phyloP scores from a whole-genome alignment of 2,888 invertebrate species.

The Agonopterix subpropinquella region DNA sequence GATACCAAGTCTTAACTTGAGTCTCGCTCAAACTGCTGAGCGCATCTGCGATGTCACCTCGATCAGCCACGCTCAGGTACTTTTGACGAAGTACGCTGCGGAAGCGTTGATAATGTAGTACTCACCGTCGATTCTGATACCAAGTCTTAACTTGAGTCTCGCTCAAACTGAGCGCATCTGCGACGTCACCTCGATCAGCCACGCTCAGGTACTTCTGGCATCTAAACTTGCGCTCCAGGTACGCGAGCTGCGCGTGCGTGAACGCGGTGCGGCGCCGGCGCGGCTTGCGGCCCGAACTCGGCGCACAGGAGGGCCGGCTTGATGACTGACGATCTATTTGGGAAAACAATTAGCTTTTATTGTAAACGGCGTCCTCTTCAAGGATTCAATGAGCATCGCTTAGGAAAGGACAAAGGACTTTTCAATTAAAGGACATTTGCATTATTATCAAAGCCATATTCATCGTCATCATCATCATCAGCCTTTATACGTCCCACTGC shows the following conservation, averaged over 20 bases:
- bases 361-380: too few species aligned
- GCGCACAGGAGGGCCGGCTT: constrained; percentile 26
- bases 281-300: constrained; percentile 82
- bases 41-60: constrained; percentile 94
- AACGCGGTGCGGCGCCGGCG: constrained; percentile 92
- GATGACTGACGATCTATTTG: constrained; percentile 38
- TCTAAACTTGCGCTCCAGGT: constrained; percentile 92
- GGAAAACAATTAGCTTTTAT: too few species aligned
- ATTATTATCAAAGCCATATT: too few species aligned
- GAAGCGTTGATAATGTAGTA: too few species aligned
- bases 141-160: constrained; percentile 98
- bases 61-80: constrained; percentile 93
- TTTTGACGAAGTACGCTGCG: too few species aligned
- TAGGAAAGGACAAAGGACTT: too few species aligned
- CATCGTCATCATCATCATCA: too few species aligned
- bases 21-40: constrained; percentile 93
- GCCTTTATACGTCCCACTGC: too few species aligned
- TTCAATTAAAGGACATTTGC: neutral
- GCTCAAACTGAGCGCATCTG: constrained; percentile 90
- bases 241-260: constrained; percentile 95
- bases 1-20: constrained; percentile 97
- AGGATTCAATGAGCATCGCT: too few species aligned
- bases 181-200: constrained; percentile 94
- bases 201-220: constrained; percentile 96
- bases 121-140: constrained; percentile 92